Percentiles rank a stretch among this genome's conserved stretches.
phyloP scores from a whole-genome alignment of 2,113 vertebrate species.

The Podarcis raffonei region DNA sequence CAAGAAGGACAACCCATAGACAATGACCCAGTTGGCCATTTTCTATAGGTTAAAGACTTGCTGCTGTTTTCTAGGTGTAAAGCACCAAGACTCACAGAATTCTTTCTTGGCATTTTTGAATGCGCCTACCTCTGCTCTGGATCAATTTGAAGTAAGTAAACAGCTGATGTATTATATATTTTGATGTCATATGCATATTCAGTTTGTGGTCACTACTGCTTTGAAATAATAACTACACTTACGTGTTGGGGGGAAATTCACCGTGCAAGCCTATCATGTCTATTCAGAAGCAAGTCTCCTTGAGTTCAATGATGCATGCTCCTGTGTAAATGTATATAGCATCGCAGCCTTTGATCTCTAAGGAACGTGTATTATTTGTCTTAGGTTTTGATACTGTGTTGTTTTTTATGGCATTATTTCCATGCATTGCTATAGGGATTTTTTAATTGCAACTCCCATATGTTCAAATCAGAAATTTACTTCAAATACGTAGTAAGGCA shows the following conservation, averaged over 20 bases:
- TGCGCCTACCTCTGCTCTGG: conserved; percentile 92
- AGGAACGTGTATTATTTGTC: conserved; percentile 14
- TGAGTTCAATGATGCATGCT: not conserved
- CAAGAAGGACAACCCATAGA: not conserved
- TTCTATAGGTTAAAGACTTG: conserved; percentile 75
- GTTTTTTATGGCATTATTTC: not conserved
- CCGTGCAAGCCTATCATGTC: not conserved
- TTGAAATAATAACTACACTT: not conserved
- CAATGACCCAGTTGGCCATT: not conserved
- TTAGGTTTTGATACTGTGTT: not conserved
- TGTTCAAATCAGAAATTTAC: not conserved
- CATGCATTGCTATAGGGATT: not conserved
- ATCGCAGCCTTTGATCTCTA: not conserved
- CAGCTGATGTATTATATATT: not conserved
- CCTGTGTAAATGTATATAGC: not conserved
- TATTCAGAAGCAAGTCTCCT: not conserved
- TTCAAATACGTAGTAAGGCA: not conserved
- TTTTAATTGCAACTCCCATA: not conserved
- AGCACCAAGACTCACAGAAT: conserved; percentile 99
- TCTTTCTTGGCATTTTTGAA: conserved; percentile 99
- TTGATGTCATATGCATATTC: not conserved
- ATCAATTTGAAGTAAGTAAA: conserved; percentile 95
- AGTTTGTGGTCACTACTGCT: conserved; percentile 18
- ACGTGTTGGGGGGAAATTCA: not conserved
- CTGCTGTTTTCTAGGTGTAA: conserved; percentile 91